Evolutionary conservation across 2,888 invertebrate genomes (phyloP), one percentile per base, ranked within the genome.

Genomic region (Athrips mouffetella): DNA sequence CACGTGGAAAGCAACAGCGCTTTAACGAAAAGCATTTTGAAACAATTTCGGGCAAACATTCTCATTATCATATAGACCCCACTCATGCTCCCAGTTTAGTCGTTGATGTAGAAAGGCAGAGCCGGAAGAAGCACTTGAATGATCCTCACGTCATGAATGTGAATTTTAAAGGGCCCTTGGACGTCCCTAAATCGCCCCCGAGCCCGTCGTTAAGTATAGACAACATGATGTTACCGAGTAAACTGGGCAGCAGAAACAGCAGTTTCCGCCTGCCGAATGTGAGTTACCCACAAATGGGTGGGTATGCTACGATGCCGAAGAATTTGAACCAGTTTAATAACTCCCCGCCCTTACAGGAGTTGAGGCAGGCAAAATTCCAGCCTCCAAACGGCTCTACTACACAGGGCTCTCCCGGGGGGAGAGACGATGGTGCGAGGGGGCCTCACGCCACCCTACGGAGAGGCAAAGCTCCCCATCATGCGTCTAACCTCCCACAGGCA

Each of bases 11-110:
- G 76, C 94, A 94, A 70, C 93, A 94, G 64, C 91, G 92, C 62
- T 91, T 93, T 59, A 93, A 89, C 62, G 89, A 91, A 73, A 91
- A 91, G 67, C 90, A 91, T 59, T 94, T 94, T 65, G 94, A 94
- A 67, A 94, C 94, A 33, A 93, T 94, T 60, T 92, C 93, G 0
- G 89, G 90, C 1, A 94, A 94, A 65, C 94, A 95, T 67, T 93
- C 94, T 15, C 94, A 95, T 80, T 94, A 94, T 67, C 92, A 93
- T 70, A 90, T 93, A 75, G 93, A 93, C 29, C 93, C 93, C 51
- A 92, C 93, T 23, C 93, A 94, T 64, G 93, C 94, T 54, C 94
- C 94, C 2, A 95, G 94, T 73, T 92, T 95, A 48, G 94, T 95
- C 37, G 95, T 95, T 0, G 95, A 95, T 66, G 93, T 95, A 1